Percentiles rank a stretch among this genome's conserved stretches.
Conservation (phyloP, 2,797 vertebrate genomes). For the Halcyon smyrnensis region DNA sequence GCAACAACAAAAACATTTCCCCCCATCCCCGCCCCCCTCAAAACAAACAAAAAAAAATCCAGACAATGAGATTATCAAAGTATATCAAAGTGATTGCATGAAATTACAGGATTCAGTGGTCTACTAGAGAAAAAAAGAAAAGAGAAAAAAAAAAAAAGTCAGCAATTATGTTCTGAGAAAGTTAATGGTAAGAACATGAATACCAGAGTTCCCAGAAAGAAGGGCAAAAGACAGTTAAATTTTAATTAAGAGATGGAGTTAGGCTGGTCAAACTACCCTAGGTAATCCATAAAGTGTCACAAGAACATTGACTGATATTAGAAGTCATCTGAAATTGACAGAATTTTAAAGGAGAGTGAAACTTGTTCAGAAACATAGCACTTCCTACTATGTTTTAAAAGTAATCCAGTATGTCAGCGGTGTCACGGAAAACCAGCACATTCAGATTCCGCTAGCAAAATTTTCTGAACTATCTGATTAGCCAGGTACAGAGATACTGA, state of each 20-base stretch:
- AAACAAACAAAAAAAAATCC: not conserved
- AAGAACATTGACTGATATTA: not conserved
- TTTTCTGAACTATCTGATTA: not conserved
- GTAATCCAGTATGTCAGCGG: no score
- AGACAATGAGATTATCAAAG: not conserved
- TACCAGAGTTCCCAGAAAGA: not conserved
- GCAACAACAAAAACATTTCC: not conserved
- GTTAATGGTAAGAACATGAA: not conserved
- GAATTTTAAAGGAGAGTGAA: not conserved
- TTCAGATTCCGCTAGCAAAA: not conserved
- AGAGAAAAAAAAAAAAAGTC: not conserved
- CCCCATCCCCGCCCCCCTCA: rapidly evolving
- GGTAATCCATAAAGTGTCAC: not conserved
- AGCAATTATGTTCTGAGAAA: not conserved
- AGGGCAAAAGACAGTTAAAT: not conserved
- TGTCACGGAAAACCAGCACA: not conserved
- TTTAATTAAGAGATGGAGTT: not conserved
- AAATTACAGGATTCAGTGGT: not conserved
- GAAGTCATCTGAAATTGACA: not conserved
- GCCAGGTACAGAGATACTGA: not conserved
- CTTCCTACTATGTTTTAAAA: not conserved
- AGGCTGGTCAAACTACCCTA: not conserved
- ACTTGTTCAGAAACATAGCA: not conserved
- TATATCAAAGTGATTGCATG: not conserved
- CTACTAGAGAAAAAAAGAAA: rapidly evolving